A percentile compares a stretch with the other conserved stretches of the same genome.
phyloP scores from a whole-genome alignment of 2,113 vertebrate genomes.

The Garra rufa region DNA sequence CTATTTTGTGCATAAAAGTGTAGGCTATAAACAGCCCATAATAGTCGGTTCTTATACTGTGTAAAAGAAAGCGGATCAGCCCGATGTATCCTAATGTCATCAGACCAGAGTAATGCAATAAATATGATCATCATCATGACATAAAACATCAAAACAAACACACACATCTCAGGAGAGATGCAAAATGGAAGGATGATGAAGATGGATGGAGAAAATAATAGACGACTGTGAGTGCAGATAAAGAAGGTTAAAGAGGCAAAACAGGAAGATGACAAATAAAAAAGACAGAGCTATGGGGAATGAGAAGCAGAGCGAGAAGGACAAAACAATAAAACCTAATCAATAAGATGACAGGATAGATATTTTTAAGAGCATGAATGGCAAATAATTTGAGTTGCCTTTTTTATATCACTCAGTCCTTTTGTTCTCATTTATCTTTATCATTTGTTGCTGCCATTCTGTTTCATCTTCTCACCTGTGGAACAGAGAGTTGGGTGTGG shows the following conservation, averaged over 20 bases:
- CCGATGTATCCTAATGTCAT: neutral
- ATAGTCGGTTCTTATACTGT: conserved; percentile 33
- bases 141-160: neutral
- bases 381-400: neutral
- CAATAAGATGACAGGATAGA: neutral
- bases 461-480: conserved; percentile 62
- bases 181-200: conserved; percentile 14
- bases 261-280: conserved; percentile 16
- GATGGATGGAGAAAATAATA: conserved; percentile 21
- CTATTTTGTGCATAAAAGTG: conserved; percentile 50
- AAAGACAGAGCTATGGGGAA: neutral
- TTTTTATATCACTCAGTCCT: neutral
- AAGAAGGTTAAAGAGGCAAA: neutral
- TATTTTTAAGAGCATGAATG: conserved; percentile 6
- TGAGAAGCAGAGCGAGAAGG: neutral
- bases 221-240: neutral
- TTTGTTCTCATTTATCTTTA: neutral
- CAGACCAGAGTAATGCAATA: neutral
- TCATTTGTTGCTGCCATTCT: neutral
- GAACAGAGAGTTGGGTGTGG: conserved; percentile 59
- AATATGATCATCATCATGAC: neutral
- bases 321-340: neutral
- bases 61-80: conserved; percentile 48
- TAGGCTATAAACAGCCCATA: conserved; percentile 57
- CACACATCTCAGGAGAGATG: conserved; percentile 12